Conservation (phyloP, 2,113 vertebrate genomes). For the Xyrauchen texanus region DNA sequence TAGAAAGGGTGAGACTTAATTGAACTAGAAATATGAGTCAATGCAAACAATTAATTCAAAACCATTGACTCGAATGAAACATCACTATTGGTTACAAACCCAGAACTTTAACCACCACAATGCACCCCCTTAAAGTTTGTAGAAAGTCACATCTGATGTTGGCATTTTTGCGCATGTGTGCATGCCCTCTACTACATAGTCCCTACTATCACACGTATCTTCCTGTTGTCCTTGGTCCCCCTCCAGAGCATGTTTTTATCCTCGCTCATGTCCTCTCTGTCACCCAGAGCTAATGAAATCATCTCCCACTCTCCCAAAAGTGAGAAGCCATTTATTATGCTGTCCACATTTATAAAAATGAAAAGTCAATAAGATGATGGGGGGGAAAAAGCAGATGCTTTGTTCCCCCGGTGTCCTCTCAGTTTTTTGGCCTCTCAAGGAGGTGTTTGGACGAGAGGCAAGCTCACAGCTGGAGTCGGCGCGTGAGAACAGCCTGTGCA, state of each 20-base stretch:
- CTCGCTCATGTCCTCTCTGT: neutral
- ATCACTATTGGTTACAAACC: too few relatives aligned
- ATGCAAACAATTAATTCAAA: too few relatives aligned
- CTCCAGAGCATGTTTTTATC: neutral
- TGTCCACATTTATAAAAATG: constrained; percentile 47
- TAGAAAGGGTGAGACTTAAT: too few relatives aligned
- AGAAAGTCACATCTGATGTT: constrained; percentile 25
- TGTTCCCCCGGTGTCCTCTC: constrained; percentile 9
- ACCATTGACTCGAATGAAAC: too few relatives aligned
- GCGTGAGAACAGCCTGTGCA: constrained; percentile 17
- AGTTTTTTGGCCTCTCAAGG: constrained; percentile 18
- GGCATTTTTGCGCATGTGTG: neutral
- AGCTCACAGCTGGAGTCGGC: neutral
- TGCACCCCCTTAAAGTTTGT: neutral
- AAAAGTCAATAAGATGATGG: constrained; percentile 55
- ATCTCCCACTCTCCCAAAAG: constrained; percentile 20
- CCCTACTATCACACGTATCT: neutral
- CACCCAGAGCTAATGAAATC: constrained; percentile 32
- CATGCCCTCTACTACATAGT: constrained; percentile 26
- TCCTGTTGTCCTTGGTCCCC: neutral
- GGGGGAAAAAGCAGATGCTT: neutral
- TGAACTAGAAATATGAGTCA: too few relatives aligned
- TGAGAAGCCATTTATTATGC: constrained; percentile 52
- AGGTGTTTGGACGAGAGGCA: too few relatives aligned
- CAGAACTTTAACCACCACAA: too few relatives aligned